Base-by-base conservation (phyloP, 2,113 vertebrate genomes). In the Promerops cafer region DNA sequence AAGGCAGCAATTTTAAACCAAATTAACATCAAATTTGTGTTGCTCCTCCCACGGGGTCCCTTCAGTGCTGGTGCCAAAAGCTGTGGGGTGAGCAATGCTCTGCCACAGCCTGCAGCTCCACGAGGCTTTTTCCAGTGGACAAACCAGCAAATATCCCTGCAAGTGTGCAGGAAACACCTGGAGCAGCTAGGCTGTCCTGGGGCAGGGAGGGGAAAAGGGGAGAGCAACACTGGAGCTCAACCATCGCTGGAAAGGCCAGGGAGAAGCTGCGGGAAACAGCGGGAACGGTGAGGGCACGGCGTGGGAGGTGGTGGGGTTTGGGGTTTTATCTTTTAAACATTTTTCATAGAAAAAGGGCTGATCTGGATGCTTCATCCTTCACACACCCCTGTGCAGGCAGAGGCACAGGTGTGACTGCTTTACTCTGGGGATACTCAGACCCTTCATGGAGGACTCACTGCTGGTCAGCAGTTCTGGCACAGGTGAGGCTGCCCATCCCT, bases 101-200 rank as follows among this genome's bases (percentile, higher is more conserved):
- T 31, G 60, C n/a, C 18, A 9, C 87, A n/a, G 30, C 45, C 68
- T 70, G 12, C 9, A 14, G 68, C 33, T 47, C 45, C 56, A 42
- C 1, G 0, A 57, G 20, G 35, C 9, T 0, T 10, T 9, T 70
- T 2, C 7, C 20, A 35, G 10, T 5, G 13, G 21, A 35, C 13
- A 31, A 30, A 16, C 23, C 76, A 49, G 33, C 21, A 69, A 47
- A 64, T 13, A 30, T 11, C 13, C 12, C 5, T 35, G 45, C 11
- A 2, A 4, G 15, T 0, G 6, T 30, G 54, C 75, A 69, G 47
- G 76, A 24, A 90, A 68, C 44, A 21, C 27, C 21, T 10, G 27
- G 35, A 4, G 26, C 49, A 60, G 28, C 52, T 21, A 68, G 59
- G 76, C 49, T 54, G 50, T 45, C 12, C 27, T 30, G 69, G 42